Evolutionary conservation across 2,797 vertebrate species (phyloP).

Genomic region (Chlorospingus semifuscus): DNA sequence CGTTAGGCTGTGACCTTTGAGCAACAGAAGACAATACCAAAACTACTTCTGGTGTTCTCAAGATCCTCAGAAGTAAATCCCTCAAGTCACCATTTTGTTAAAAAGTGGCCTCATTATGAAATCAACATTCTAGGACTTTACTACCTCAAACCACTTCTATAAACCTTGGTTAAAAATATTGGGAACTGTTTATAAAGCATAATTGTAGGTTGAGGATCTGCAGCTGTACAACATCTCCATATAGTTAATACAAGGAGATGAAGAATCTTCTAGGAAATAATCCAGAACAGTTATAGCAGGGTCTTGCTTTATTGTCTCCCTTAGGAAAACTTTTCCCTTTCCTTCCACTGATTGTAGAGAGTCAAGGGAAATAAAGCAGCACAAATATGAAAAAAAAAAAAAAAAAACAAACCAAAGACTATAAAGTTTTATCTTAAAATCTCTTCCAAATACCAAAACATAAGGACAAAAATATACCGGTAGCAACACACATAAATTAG

Average conservation of each 20-base stretch:
- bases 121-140: neutral
- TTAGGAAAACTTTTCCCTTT: neutral
- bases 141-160: neutral
- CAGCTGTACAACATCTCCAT: neutral
- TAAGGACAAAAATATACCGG: neutral
- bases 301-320: neutral
- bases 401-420: neutral
- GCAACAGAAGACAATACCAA: neutral
- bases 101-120: neutral
- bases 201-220: neutral
- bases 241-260: neutral
- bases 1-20: neutral
- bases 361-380: neutral
- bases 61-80: neutral
- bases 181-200: neutral
- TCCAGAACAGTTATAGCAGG: neutral
- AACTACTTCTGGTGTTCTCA: neutral
- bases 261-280: neutral
- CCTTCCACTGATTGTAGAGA: neutral
- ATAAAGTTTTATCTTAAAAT: neutral
- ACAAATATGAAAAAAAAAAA: neutral
- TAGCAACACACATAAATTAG: neutral
- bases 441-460: neutral
- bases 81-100: neutral
- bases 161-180: neutral